Evolutionary conservation across 2,113 vertebrate genomes (phyloP).

Genomic region (Apeltes quadracus): DNA sequence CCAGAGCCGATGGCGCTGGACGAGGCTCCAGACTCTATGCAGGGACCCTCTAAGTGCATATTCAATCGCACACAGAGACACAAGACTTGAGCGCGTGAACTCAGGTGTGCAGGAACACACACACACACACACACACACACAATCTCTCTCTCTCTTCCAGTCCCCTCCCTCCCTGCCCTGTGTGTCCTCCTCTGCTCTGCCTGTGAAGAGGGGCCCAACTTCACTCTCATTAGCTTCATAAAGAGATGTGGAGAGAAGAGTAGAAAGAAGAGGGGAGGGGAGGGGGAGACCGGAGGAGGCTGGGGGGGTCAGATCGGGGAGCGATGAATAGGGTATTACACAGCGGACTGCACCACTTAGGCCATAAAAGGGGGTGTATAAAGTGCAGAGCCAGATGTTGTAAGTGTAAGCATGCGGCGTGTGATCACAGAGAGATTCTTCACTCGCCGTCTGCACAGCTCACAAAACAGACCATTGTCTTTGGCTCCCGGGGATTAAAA

Average conservation of each 20-base stretch:
- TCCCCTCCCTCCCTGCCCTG: conserved; percentile 16
- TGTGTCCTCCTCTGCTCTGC: conserved; percentile 52
- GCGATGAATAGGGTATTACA: conserved; percentile 81
- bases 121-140: neutral
- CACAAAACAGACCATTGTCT: conserved; percentile 17
- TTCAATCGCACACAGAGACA: conserved; percentile 41
- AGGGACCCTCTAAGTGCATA: conserved; percentile 52
- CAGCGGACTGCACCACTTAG: conserved; percentile 78
- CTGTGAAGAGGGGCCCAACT: conserved; percentile 74
- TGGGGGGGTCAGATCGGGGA: conserved; percentile 77
- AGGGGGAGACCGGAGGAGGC: conserved; percentile 57
- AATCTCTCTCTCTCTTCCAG: neutral
- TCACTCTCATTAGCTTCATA: conserved; percentile 85
- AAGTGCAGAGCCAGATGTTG: conserved; percentile 54
- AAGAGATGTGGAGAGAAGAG: conserved; percentile 79
- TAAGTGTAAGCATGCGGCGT: conserved; percentile 23
- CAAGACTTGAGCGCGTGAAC: conserved; percentile 17
- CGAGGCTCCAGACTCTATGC: conserved; percentile 44
- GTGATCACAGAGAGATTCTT: conserved; percentile 14
- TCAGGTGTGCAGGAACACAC: conserved; percentile 34
- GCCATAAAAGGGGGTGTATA: conserved; percentile 65
- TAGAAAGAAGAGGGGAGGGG: conserved; percentile 68
- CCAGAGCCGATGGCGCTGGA: conserved; percentile 42
- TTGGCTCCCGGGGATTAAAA: conserved; percentile 23
- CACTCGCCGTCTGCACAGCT: neutral